Base-by-base conservation (phyloP, 92 coral and sea anemone genomes). In the Palythoa caribaeorum region DNA sequence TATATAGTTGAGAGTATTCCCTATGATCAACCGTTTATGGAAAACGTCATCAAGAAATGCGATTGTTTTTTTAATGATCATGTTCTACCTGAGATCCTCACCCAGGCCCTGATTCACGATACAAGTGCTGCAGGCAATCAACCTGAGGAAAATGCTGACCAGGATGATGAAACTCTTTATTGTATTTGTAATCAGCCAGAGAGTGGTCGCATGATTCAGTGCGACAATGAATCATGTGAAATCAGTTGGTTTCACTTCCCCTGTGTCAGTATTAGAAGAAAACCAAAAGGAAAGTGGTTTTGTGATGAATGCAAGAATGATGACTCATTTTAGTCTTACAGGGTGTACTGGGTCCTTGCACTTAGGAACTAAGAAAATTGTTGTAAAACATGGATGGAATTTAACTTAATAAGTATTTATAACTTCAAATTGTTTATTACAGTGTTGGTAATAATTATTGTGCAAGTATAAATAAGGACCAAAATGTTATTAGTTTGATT, bases 101-200 rank as follows among this genome's bases (percentile, higher is more conserved):
- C 92, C 70, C 70, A 62, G 35, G 35, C 35, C 70, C 70, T 62
- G 70, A 62, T 62, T 62, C 70, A 62, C 9, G 70, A 62, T 62
- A 62, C 35, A 62, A 54, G 89, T 89, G 73, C 84, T 50, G 54
- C 55, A 75, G 83, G 71, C 78, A 8, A 37, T 28, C 17, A 38
- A 20, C 60, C 10, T 3, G 54, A 79, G n/a, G 38, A 47, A 48
- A 17, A 54, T 75, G 92, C 84, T 37, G 47, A 77, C 40, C 13
- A 62, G 62, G 80, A 76, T 68, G 76, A 81, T 66, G 84, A 86
- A 73, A 20, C 40, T 38, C 85, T 76, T 16, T 88, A 39, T 40
- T 93, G 94, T 87, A 40, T 85, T 40, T 91, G 94, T 52, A 87
- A 88, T 38, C 77, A 93, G 77, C 92, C 93, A 86, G 90, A 86